A percentile compares a stretch with the other conserved stretches of the same genome.
Conservation (phyloP, 2,113 vertebrate species). For the rabbit (Oryctolagus cuniculus) region mOryCun1.1 NC_091432.1:182853001-182853500, state of each 20-base stretch:
- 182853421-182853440: conserved; percentile 54
- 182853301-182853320: conserved; percentile 74
- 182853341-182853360: conserved; percentile 67
- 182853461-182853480: conserved; percentile 66
- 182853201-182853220: conserved; percentile 74
- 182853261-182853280: conserved; percentile 78
- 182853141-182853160: no score
- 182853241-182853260: conserved; percentile 75
- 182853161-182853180: neutral
- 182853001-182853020: neutral
- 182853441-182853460: conserved; percentile 72
- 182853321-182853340: conserved; percentile 66
- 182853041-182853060: neutral
- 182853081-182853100: neutral
- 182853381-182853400: conserved; percentile 44
- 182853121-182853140: neutral
- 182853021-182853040: neutral
- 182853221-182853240: conserved; percentile 74
- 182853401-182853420: conserved; percentile 47
- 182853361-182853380: neutral
- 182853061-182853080: neutral
- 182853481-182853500: conserved; percentile 71
- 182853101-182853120: neutral
- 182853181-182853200: conserved; percentile 52
- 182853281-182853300: conserved; percentile 71